Percentiles rank a stretch among this genome's conserved stretches.
Conservation (phyloP, 2,888 invertebrate genomes). For the Pharmacophagus antenor region DNA sequence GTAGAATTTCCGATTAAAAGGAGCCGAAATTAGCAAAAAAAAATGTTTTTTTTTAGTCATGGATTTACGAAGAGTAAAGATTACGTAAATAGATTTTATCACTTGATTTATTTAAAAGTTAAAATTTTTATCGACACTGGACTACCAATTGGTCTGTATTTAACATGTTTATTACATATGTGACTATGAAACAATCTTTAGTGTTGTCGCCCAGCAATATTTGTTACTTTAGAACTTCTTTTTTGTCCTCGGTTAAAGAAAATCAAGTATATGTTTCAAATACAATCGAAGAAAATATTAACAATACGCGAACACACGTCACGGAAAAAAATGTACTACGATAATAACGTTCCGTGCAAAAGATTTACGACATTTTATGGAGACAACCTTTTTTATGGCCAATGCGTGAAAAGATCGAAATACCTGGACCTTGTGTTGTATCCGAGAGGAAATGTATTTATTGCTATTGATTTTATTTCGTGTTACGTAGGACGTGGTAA, state of each 20-base stretch:
- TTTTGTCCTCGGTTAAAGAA: not conserved
- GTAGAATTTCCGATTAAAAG: no score
- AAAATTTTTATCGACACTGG: no score
- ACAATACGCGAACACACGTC: conserved; percentile 2
- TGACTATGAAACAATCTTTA: no score
- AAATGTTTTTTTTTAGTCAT: no score
- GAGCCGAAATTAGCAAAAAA: no score
- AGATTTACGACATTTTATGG: not conserved
- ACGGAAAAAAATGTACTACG: not conserved
- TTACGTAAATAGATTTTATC: no score
- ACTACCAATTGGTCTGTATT: no score
- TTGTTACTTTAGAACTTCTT: not conserved
- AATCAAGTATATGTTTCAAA: not conserved
- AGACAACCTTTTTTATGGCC: conserved; percentile 5
- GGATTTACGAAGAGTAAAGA: no score
- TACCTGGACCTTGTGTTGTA: not conserved
- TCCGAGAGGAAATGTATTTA: not conserved
- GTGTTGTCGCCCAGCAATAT: no score
- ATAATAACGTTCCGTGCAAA: not conserved
- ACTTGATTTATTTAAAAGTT: no score
- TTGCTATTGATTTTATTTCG: conserved; percentile 1
- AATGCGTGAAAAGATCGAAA: not conserved
- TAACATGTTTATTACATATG: no score
- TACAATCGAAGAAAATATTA: not conserved
- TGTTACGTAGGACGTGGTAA: not conserved